Base-by-base conservation (phyloP, 2,888 invertebrate genomes). In the Drosophila leonis region DNA sequence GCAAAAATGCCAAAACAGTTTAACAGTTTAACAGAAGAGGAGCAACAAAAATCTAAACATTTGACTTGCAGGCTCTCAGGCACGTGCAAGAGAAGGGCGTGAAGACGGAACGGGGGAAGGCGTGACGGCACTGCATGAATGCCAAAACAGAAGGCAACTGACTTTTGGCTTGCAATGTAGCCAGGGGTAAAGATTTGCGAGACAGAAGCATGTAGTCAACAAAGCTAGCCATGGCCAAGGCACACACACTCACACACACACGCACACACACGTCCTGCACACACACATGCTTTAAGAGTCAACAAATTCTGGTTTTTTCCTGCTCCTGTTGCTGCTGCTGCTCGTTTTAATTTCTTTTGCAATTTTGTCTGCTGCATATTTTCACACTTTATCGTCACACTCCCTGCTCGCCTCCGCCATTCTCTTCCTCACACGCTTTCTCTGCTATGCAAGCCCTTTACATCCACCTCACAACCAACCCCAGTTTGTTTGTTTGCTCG, bases 331-430 rank as follows among this genome's bases (percentile, higher is more conserved):
- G 29, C 39, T 69, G 67, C 72, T 90, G 37, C 37, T 70, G 69
- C 72, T 90, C 70, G 79, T 78, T 89, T 90, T 89, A 83, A 89
- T 89, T 90, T 87, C 82, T 82, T 84, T 89, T 79, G 78, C 75
- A 70, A 79, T 81, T 83, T 80, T 78, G 66, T 63, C 69, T 65
- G 75, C 83, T 82, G 78, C 78, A 84, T 83, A 88, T 90, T 90
- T 90, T 90, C 84, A 88, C 84, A 84, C 84, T 90, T 90, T 78
- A 80, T 70, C 73, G 74, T 69, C 37, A 29, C 27, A 37, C 35
- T 52, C 15, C 1, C 13, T 33, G 44, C 33, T 33, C n/a, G n/a
- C 18, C 18, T 2, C 24, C 12, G 12, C 39, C 12, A 2, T 18
- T 20, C 13, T 24, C 46, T n/a, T 5, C 5, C n/a, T 8, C 33